These are phyloP conservation scores for Urocitellus parryii DNA, from an alignment of 2,113 vertebrate genomes.

Conservation along the genomic window DNA sequence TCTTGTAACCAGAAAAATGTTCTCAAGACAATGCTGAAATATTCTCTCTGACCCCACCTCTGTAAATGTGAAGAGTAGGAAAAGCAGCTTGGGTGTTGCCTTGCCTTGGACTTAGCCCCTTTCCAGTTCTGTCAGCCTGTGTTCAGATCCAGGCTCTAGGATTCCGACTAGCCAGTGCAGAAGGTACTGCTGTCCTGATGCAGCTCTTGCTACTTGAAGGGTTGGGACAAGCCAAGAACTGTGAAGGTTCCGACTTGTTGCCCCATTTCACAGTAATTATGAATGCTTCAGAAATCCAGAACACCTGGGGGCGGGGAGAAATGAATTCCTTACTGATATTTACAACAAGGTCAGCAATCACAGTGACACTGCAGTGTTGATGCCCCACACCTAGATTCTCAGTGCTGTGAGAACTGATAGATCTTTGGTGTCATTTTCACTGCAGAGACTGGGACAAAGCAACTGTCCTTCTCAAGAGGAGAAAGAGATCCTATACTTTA, in stretches of 20 bases:
- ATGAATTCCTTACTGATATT: not conserved
- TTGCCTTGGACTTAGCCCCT: accelerated
- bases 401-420: not conserved
- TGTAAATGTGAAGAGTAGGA: not conserved
- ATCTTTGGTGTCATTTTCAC: not conserved
- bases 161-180: not conserved
- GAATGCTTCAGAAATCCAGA: not conserved
- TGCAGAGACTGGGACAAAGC: not conserved
- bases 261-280: not conserved
- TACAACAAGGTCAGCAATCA: not conserved
- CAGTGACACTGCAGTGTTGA: not conserved
- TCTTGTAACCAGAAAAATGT: not conserved
- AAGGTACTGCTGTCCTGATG: not conserved
- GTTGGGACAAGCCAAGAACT: not conserved
- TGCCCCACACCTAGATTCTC: not conserved
- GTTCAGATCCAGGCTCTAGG: not conserved
- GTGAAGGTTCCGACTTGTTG: not conserved
- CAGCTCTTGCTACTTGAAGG: not conserved
- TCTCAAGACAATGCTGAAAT: not conserved
- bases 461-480: too few species aligned
- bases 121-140: not conserved
- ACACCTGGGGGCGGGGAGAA: not conserved
- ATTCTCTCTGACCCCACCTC: not conserved
- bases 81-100: not conserved
- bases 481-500: not conserved